Base-by-base conservation (phyloP, 1,140 invertebrate genomes). In the Globodera rostochiensis region DNA sequence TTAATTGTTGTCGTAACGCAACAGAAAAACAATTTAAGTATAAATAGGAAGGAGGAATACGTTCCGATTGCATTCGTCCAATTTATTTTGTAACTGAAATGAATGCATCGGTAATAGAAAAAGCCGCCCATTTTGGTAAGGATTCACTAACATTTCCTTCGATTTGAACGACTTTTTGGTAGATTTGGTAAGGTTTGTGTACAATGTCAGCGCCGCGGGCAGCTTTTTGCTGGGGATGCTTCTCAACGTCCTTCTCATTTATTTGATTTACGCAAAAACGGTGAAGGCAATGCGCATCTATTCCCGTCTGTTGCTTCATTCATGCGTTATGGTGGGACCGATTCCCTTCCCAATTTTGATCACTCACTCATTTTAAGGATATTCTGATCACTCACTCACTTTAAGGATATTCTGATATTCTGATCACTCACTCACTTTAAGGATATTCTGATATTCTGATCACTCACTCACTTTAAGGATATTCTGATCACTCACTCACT, bases 201-300 rank as follows among this genome's bases (percentile, higher is more conserved):
- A 78, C 60, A 21, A 15, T 36, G 46, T 78, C 49, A 78, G 64
- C 69, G 77, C 77, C 1, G 64, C n/a, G 46, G 5, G n/a, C 6
- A 78, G 77, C 8, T 78, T 78, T 47, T 36, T 66, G 47, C 19
- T 78, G 13, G 77, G 77, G n/a, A 78, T 78, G 49, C n/a, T 78
- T 36, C 46, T 78, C 21, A 78, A 78, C 21, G 9, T 78, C 3
- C 57, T 69, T 36, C 77, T 78, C 49, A 45, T 70, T 25, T 64
- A 25, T 53, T n/a, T 78, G 25, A 78, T 78, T 9, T 49, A 64
- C 9, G 25, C 77, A 21, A 78, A 78, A 49, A 78, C 77, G 11
- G 77, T 78, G n/a, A 78, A 78, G 49, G 77, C 77, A 19, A 78
- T 78, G 77, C 77, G 77, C 64, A 69, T 78, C 11, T 78, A 78